phyloP scores from a whole-genome alignment of 2,888 invertebrate species.

The Netelia melanura region DNA sequence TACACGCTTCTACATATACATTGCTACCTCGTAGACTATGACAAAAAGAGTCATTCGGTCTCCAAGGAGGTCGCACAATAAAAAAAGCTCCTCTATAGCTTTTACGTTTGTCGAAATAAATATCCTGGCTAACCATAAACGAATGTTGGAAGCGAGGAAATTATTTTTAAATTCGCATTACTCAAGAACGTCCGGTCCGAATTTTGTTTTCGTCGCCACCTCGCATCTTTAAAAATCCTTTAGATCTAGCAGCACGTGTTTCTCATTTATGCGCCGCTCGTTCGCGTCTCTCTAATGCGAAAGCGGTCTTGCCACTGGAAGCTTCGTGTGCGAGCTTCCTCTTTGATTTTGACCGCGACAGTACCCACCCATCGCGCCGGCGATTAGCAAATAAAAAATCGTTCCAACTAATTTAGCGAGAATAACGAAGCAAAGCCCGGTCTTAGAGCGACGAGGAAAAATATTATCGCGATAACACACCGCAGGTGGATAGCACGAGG shows the following conservation, averaged over 20 bases:
- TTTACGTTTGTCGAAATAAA: background rate
- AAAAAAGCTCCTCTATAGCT: background rate
- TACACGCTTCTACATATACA: background rate
- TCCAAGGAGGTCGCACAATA: too few relatives aligned
- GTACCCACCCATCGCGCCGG: background rate
- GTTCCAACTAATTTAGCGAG: too few relatives aligned
- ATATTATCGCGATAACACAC: background rate
- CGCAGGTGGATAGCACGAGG: conserved; percentile 9
- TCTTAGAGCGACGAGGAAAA: conserved; percentile 2
- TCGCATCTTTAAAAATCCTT: conserved; percentile 23
- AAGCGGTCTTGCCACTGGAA: conserved; percentile 28
- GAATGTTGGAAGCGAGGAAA: background rate
- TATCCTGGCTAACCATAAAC: too few relatives aligned
- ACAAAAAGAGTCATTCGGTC: background rate
- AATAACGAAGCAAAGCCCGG: too few relatives aligned
- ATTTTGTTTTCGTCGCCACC: conserved; percentile 9
- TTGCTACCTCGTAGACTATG: background rate
- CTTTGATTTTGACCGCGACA: conserved; percentile 35
- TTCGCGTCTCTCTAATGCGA: conserved; percentile 35
- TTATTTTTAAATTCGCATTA: conserved; percentile 53
- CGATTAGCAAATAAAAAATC: background rate
- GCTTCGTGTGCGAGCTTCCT: background rate
- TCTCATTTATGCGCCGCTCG: conserved; percentile 42
- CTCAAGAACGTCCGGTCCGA: conserved; percentile 39
- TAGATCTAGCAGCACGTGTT: conserved; percentile 48